These are phyloP conservation scores for Teleiodes luculella DNA, from an alignment of 2,888 invertebrate species.

Conservation along the genomic window DNA sequence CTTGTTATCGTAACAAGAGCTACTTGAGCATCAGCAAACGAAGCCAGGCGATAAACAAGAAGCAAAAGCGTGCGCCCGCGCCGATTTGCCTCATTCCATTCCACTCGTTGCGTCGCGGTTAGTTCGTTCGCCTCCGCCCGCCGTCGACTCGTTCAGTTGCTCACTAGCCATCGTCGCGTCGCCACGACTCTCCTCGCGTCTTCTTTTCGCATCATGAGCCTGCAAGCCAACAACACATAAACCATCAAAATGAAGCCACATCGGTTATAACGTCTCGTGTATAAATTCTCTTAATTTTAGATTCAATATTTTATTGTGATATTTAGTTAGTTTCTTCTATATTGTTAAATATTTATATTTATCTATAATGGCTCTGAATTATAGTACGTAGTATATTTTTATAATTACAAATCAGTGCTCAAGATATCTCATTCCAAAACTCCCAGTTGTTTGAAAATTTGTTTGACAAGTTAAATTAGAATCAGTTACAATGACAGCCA, in stretches of 20 bases:
- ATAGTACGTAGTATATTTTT: constrained; percentile 61
- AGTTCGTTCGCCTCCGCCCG: constrained; percentile 56
- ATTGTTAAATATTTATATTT: constrained; percentile 65
- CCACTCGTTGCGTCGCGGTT: constrained; percentile 55
- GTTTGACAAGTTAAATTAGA: constrained; percentile 43
- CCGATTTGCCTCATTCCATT: constrained; percentile 69
- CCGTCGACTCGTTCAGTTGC: constrained; percentile 58
- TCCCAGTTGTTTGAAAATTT: constrained; percentile 52
- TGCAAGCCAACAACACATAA: constrained; percentile 76
- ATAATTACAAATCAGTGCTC: constrained; percentile 69
- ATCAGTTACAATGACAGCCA: constrained; percentile 70
- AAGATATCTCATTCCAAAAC: constrained; percentile 77
- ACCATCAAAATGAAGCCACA: constrained; percentile 77
- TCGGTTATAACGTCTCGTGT: constrained; percentile 74
- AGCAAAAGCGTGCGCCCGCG: constrained; percentile 77
- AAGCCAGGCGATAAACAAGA: constrained; percentile 64
- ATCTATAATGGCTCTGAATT: constrained; percentile 66
- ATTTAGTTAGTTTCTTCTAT: constrained; percentile 70
- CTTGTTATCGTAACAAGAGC: constrained; percentile 67
- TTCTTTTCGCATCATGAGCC: constrained; percentile 68
- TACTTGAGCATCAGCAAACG: constrained; percentile 39
- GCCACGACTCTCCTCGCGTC: constrained; percentile 58
- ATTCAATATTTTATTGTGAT: constrained; percentile 75
- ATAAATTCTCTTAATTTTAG: constrained; percentile 68
- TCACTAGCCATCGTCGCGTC: constrained; percentile 66